Base-by-base conservation (phyloP, 2,113 vertebrate species). In the Lycaon pictus region DNA sequence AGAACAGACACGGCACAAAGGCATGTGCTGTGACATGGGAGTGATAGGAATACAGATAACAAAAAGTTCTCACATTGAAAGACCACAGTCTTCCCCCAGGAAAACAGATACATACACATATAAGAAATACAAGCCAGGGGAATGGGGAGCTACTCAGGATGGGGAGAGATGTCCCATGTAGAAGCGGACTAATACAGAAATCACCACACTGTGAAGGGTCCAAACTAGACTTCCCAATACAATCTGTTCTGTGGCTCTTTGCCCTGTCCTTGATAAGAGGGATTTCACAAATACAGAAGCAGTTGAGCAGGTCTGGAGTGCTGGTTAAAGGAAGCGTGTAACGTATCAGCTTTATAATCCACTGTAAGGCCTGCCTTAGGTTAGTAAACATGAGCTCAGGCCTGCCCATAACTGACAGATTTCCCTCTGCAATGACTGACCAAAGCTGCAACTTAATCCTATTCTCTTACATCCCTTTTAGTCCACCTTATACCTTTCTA, bases 301-400 rank as follows among this genome's bases (percentile, higher is more conserved):
- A 80, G n/a, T 0, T 23, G 32, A 43, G 32, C 3, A 20, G 6
- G 10, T 35, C 17, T 82, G 12, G 27, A 51, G 5, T 25, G 2
- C 2, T 32, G 48, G 13, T 51, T 82, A 67, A 81, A 92, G 29
- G 2, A n/a, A 23, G 5, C 35, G 1, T 35, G 3, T 17, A 11
- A 58, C 37, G 32, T 8, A 51, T 37, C 5, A 58, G 77, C n/a
- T 71, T n/a, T 35, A 58, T 0, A 74, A 53, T 25, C 25, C 27
- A 16, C 1, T 35, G 1, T 69, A 17, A n/a, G 6, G 1, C 3
- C 5, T 23, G 3, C 11, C 1, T 9, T 48, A 27, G 9, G 2
- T 53, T 12, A 27, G 43, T 43, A 51, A 90, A 10, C n/a, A 12
- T 7, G 5, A 58, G 12, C 16, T 29, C 8, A 22, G 60, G 0